Evolutionary conservation across 2,888 invertebrate species (phyloP).

Genomic region (Stegophylla sp.): DNA sequence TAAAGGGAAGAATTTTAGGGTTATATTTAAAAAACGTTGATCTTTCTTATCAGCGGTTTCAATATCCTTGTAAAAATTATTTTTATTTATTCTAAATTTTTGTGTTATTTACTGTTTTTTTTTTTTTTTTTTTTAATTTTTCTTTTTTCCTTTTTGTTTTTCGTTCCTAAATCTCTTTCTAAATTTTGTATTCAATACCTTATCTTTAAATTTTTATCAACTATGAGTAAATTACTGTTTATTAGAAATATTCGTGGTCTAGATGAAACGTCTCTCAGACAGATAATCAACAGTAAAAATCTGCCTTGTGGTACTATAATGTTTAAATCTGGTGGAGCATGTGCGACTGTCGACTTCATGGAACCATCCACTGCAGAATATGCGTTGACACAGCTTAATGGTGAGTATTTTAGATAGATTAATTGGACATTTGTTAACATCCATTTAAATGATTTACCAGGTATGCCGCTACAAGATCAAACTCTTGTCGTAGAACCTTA

Average conservation of each 20-base stretch:
- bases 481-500: slow-evolving; percentile 46
- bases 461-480: slow-evolving; percentile 45
- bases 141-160: background rate
- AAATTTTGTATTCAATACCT: background rate
- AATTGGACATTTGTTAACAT: background rate
- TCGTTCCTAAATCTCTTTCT: background rate
- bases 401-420: slow-evolving; percentile 3
- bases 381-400: slow-evolving; percentile 34
- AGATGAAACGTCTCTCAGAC: slow-evolving; percentile 41
- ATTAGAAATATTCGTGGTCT: slow-evolving; percentile 50
- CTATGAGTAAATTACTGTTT: slow-evolving; percentile 53
- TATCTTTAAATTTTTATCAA: background rate
- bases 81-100: slow-evolving; percentile 5
- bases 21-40: slow-evolving; percentile 57
- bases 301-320: slow-evolving; percentile 54
- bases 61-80: slow-evolving; percentile 47
- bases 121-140: slow-evolving; percentile 30
- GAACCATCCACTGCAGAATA: slow-evolving; percentile 51
- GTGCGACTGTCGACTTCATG: slow-evolving; percentile 56
- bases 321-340: slow-evolving; percentile 52
- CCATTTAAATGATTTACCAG: slow-evolving; percentile 22
- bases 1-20: slow-evolving; percentile 30
- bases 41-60: slow-evolving; percentile 55
- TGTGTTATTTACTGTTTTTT: background rate
- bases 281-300: slow-evolving; percentile 49